These are phyloP conservation scores for Ibidorhyncha struthersii DNA, from an alignment of 2,113 vertebrate species.

Conservation along the genomic window DNA sequence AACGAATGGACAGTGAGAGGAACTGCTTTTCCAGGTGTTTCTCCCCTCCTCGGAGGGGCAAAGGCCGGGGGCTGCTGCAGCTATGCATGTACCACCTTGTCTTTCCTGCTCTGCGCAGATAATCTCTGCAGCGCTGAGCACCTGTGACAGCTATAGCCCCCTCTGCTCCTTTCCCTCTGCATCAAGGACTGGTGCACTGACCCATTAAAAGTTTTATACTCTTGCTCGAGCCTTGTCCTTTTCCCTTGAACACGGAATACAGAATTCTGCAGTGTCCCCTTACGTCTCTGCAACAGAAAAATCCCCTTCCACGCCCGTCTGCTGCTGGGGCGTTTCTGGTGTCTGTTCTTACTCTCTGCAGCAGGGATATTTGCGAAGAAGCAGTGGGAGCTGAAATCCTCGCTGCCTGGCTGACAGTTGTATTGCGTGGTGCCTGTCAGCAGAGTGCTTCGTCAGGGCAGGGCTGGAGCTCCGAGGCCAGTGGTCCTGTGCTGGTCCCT, in stretches of 20 bases:
- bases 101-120: not conserved
- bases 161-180: not conserved
- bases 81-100: not conserved
- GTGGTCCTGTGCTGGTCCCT: not conserved
- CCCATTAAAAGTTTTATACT: constrained; percentile 56
- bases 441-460: not conserved
- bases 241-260: not conserved
- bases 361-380: not conserved
- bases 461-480: not conserved
- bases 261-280: not conserved
- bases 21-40: not conserved
- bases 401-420: not conserved
- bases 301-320: not conserved
- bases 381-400: not conserved
- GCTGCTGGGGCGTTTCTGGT: not conserved
- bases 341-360: not conserved
- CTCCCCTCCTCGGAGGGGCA: not conserved
- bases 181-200: not conserved
- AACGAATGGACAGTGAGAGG: not conserved
- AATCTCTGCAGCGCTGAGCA: not conserved
- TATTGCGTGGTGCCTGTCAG: not conserved
- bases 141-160: not conserved
- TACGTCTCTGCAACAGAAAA: not conserved
- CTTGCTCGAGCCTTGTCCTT: not conserved
- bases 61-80: not conserved